Conservation (phyloP, 2,113 vertebrate species). For the Galemys pyrenaicus region DNA sequence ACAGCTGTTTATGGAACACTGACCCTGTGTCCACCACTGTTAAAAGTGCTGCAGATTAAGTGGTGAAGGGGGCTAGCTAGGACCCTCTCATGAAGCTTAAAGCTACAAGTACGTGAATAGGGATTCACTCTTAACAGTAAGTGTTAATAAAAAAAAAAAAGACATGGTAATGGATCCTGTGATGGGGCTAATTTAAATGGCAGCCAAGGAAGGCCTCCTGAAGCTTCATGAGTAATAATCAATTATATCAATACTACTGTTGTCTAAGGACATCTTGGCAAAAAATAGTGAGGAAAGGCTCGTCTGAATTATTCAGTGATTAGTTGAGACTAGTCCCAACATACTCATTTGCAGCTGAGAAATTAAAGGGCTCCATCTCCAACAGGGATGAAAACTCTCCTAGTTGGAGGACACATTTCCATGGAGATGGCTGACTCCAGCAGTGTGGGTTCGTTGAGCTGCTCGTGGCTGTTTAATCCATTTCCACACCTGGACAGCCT, state of each 20-base stretch:
- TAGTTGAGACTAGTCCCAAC: slow-evolving; percentile 14
- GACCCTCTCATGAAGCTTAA: not conserved
- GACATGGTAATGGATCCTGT: not conserved
- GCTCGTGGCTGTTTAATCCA: slow-evolving; percentile 42
- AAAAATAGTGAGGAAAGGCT: not conserved
- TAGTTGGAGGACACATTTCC: not conserved
- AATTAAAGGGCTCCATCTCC: not conserved
- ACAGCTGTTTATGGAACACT: not conserved
- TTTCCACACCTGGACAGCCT: slow-evolving; percentile 33
- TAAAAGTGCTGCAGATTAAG: not conserved
- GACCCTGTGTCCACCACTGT: not conserved
- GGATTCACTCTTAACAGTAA: not conserved
- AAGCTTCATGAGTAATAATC: not conserved
- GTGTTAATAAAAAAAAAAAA: not conserved
- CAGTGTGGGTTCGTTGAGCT: slow-evolving; percentile 57
- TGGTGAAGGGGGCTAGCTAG: not conserved
- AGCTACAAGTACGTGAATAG: not conserved
- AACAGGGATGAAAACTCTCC: not conserved
- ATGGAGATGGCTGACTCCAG: not conserved
- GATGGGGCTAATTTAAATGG: not conserved
- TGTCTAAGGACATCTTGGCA: not conserved
- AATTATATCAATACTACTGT: not conserved
- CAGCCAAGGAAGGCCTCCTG: not conserved
- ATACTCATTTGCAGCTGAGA: not conserved
- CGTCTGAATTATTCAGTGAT: slow-evolving; percentile 27